A percentile compares a stretch with the other conserved stretches of the same genome.
Evolutionary conservation across 2,797 vertebrate genomes (phyloP).

Genomic region (Yasuhikotakia modesta): DNA sequence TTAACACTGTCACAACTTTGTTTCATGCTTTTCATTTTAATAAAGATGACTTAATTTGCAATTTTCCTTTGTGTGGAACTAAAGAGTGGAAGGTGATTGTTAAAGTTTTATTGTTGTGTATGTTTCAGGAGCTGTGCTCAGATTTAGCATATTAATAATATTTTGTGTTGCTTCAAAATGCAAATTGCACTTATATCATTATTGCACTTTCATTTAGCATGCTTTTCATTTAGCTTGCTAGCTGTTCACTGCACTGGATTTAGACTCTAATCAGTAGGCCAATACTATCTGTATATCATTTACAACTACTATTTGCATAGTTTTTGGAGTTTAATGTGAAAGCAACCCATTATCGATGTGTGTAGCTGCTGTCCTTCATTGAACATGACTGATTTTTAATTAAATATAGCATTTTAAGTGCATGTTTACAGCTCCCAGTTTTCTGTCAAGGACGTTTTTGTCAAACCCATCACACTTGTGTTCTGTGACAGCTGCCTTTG

Average conservation of each 20-base stretch:
- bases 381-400: background rate
- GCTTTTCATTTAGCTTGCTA: no score
- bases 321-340: background rate
- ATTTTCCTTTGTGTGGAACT: background rate
- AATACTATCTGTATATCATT: no score
- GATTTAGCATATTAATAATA: background rate
- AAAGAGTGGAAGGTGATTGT: background rate
- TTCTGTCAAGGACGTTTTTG: constrained; percentile 13
- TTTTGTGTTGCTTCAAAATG: background rate
- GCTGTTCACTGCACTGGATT: no score
- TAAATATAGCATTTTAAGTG: constrained; percentile 5
- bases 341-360: background rate
- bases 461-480: constrained; percentile 20
- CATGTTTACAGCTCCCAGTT: constrained; percentile 17
- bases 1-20: background rate
- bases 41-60: background rate
- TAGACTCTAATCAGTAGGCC: no score
- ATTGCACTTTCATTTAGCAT: no score
- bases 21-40: background rate
- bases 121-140: background rate
- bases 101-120: no score
- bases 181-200: no score
- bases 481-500: constrained; percentile 13
- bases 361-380: background rate
- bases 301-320: no score